A percentile compares a stretch with the other conserved stretches of the same genome.
These are phyloP conservation scores for Myrmecobius fasciatus DNA, from an alignment of 2,113 vertebrate species.

Conservation along the genomic window DNA sequence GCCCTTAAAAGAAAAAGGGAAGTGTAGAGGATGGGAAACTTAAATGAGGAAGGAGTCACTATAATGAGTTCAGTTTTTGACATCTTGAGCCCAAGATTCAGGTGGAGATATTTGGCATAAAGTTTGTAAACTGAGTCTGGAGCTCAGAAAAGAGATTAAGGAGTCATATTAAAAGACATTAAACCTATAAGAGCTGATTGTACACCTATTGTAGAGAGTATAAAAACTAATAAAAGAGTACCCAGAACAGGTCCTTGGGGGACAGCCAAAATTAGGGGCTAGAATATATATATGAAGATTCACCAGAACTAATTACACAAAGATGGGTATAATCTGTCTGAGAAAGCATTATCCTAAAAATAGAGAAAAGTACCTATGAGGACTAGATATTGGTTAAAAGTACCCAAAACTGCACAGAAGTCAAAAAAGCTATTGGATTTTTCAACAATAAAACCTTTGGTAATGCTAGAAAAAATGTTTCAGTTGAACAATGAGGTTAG, in stretches of 20 bases:
- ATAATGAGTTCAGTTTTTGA: background rate
- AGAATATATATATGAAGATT: too few relatives aligned
- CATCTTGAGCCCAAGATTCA: background rate
- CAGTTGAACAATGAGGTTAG: background rate
- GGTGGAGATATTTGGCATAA: background rate
- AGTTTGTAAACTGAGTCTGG: background rate
- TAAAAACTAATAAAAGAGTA: background rate
- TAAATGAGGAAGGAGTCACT: background rate
- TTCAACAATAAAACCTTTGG: background rate
- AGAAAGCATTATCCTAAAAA: background rate
- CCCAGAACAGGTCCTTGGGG: background rate
- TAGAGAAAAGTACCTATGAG: background rate
- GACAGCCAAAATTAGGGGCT: background rate
- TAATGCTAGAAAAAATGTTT: background rate
- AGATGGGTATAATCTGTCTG: background rate
- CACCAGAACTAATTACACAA: background rate
- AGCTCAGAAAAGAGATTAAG: background rate
- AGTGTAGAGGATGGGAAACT: background rate
- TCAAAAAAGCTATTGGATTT: background rate
- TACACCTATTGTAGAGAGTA: too few relatives aligned
- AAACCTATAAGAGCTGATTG: too few relatives aligned
- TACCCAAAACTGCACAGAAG: background rate
- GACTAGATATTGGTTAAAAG: background rate
- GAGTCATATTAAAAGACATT: background rate
- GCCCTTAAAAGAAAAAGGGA: background rate